Evolutionary conservation across 2,113 vertebrate genomes (phyloP).

Genomic region (Trichechus manatus): DNA sequence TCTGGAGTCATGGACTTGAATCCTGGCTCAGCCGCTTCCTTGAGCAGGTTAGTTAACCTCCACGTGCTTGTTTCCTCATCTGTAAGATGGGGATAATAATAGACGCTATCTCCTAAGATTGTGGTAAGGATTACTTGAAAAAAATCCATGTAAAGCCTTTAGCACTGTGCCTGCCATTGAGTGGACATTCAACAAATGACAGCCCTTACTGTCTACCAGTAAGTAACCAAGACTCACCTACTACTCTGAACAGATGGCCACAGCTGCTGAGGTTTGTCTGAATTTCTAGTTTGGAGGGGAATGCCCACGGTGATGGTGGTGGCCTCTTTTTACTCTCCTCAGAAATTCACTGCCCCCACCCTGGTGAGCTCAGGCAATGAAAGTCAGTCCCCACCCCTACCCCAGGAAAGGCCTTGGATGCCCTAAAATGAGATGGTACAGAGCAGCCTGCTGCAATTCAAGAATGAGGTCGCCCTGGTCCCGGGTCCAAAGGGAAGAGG

Average conservation of each 20-base stretch:
- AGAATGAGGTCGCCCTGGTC: background rate
- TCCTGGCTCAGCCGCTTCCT: background rate
- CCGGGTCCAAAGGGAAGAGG: background rate
- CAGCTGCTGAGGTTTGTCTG: background rate
- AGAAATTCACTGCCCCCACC: background rate
- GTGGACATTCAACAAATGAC: background rate
- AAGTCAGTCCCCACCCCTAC: background rate
- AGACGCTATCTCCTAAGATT: background rate
- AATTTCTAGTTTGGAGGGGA: background rate
- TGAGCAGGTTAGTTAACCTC: conserved; percentile 22
- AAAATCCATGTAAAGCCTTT: background rate
- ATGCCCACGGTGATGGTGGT: background rate
- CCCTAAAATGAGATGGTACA: background rate
- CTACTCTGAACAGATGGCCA: background rate
- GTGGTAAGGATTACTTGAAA: background rate
- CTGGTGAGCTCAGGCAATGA: background rate
- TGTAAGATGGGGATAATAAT: conserved; percentile 24
- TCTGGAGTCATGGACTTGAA: background rate
- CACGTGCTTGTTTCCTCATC: conserved; percentile 44
- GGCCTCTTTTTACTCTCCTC: background rate
- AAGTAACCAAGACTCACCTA: background rate
- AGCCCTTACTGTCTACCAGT: background rate
- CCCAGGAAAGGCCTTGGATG: background rate
- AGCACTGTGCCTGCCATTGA: background rate
- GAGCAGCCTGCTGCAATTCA: background rate